Conservation (phyloP, 2,888 invertebrate species). For the Anthophora plumipes region DNA sequence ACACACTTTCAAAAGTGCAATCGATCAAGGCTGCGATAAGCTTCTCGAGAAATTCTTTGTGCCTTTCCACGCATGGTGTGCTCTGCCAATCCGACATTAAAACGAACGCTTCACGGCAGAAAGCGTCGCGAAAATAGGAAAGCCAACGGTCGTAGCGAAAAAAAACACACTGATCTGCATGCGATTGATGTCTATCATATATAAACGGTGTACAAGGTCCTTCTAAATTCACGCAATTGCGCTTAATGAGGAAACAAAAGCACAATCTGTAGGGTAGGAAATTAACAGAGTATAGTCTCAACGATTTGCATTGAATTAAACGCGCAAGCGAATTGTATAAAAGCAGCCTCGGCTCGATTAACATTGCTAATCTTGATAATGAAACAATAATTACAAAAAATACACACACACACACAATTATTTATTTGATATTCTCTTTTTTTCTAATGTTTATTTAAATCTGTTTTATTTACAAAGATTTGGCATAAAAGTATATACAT, state of each 20-base stretch:
- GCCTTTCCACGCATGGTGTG: slow-evolving; percentile 80
- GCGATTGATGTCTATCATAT: slow-evolving; percentile 51
- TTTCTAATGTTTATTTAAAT: slow-evolving; percentile 9
- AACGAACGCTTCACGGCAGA: slow-evolving; percentile 11
- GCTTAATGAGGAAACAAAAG: slow-evolving; percentile 66
- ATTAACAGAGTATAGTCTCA: slow-evolving; percentile 41
- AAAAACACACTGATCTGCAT: slow-evolving; percentile 46
- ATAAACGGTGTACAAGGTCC: slow-evolving; percentile 63
- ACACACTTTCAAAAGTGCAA: slow-evolving; percentile 83
- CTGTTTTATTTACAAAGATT: slow-evolving; percentile 33
- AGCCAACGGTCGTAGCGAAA: slow-evolving; percentile 12
- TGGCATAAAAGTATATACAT: not conserved
- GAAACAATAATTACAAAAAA: not conserved
- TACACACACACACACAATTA: not conserved
- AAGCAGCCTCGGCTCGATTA: not conserved
- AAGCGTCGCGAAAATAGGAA: slow-evolving; percentile 17
- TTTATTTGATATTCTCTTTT: slow-evolving; percentile 19
- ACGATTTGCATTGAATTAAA: slow-evolving; percentile 28
- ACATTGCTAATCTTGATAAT: slow-evolving; percentile 9
- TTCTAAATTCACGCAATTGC: slow-evolving; percentile 60
- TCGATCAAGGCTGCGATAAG: slow-evolving; percentile 83
- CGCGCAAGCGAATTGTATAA: slow-evolving; percentile 23
- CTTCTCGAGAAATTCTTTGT: slow-evolving; percentile 83
- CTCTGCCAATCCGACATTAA: slow-evolving; percentile 68
- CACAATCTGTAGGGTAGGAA: slow-evolving; percentile 32